Percentiles rank a stretch among this genome's conserved stretches.
Conservation (phyloP, 2,113 vertebrate genomes). For the Sturnus vulgaris region DNA sequence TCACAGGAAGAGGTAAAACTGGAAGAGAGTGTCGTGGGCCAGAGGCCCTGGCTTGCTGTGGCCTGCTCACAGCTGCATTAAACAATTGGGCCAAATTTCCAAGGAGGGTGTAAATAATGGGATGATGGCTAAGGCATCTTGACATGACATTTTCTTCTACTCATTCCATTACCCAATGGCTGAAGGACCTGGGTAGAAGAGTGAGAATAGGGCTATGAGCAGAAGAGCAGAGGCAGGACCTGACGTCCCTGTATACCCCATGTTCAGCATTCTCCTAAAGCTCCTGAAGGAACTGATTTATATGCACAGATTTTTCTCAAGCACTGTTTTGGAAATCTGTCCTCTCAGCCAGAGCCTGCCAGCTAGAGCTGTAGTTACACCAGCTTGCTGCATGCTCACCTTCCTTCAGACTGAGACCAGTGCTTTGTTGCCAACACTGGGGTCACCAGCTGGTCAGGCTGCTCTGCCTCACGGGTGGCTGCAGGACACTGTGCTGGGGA, state of each 20-base stretch:
- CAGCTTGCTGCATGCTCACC: rapidly evolving
- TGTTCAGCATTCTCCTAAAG: not conserved
- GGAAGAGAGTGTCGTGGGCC: rapidly evolving
- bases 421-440: not conserved
- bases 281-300: not conserved
- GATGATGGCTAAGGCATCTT: not conserved
- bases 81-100: not conserved
- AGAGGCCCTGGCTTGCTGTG: rapidly evolving
- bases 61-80: rapidly evolving
- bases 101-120: not conserved
- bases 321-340: not conserved
- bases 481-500: not conserved
- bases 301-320: not conserved
- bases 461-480: rapidly evolving
- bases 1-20: not conserved
- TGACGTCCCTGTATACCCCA: not conserved
- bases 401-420: not conserved
- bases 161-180: rapidly evolving
- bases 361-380: not conserved
- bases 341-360: not conserved
- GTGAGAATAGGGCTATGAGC: not conserved
- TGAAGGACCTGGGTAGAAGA: not conserved
- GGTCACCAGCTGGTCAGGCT: not conserved
- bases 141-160: not conserved
- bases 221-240: not conserved